These are phyloP conservation scores for Oxystoma pomonae DNA, from an alignment of 2,888 invertebrate genomes.

Conservation along the genomic window DNA sequence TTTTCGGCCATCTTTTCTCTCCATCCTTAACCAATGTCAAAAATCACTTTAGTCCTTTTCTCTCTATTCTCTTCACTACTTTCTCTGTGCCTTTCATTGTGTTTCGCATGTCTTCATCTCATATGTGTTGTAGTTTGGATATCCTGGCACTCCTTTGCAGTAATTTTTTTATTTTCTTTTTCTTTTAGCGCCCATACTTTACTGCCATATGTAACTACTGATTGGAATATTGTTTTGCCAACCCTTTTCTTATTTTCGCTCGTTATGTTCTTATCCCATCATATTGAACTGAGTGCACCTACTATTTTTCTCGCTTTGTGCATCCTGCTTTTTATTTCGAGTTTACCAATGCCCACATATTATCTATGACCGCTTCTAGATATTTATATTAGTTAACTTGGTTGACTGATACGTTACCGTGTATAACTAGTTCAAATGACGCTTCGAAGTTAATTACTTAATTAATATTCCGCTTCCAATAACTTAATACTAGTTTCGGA, in stretches of 20 bases:
- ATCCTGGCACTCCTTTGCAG: constrained; percentile 7
- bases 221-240: neutral
- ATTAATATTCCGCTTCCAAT: neutral
- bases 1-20: neutral
- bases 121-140: neutral
- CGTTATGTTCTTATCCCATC: constrained; percentile 14
- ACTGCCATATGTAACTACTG: constrained; percentile 7
- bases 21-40: constrained; percentile 6
- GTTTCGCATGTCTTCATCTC: neutral
- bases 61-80: constrained; percentile 70
- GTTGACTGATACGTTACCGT: neutral
- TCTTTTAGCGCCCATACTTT: constrained; percentile 10
- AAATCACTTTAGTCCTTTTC: constrained; percentile 48
- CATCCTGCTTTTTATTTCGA: constrained; percentile 5
- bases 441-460: neutral
- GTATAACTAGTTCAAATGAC: neutral
- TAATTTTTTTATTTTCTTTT: constrained; percentile 7
- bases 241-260: constrained; percentile 10
- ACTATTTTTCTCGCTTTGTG: constrained; percentile 5
- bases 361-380: neutral
- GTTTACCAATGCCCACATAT: neutral
- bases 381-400: constrained; percentile 12
- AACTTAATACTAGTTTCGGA: neutral
- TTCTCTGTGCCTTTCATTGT: constrained; percentile 45
- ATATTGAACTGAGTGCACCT: constrained; percentile 11